These are phyloP conservation scores for Peromyscus maniculatus DNA, from an alignment of 2,113 vertebrate species.

Conservation along the genomic window DNA sequence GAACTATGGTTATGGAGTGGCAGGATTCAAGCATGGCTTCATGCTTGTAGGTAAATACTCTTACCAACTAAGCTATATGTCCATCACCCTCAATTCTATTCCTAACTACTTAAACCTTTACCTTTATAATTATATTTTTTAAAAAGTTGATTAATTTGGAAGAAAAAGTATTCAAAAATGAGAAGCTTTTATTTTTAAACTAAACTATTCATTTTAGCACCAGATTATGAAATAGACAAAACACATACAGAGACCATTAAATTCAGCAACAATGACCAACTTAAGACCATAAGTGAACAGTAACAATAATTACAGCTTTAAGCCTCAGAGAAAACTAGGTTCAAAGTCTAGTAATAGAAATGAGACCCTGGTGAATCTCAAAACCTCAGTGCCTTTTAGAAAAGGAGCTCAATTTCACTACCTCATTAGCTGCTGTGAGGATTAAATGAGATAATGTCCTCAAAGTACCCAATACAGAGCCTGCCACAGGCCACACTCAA, in stretches of 20 bases:
- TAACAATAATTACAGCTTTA: constrained; percentile 17
- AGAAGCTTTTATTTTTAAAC: not conserved
- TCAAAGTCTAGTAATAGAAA: not conserved
- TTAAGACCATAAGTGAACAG: not conserved
- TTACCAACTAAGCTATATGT: not conserved
- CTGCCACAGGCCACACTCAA: not conserved
- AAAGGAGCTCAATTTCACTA: not conserved
- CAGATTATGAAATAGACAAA: not conserved
- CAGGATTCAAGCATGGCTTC: not conserved
- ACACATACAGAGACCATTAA: not conserved
- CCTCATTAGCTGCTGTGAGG: constrained; percentile 25
- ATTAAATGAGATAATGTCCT: constrained; percentile 61
- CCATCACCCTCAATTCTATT: not conserved
- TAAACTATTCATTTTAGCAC: not conserved
- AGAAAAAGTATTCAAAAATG: not conserved
- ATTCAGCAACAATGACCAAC: constrained; percentile 37
- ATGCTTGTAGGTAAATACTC: not conserved
- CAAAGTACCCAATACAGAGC: constrained; percentile 28
- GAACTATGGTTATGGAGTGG: not conserved
- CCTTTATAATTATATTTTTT: not conserved
- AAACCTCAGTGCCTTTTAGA: constrained; percentile 31
- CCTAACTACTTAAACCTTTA: not conserved
- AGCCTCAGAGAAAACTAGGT: not conserved
- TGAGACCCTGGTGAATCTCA: not conserved
- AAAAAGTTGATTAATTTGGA: constrained; percentile 8